Percentiles rank a stretch among this genome's conserved stretches.
Evolutionary conservation across 2,113 vertebrate species (phyloP).

Genomic region (Vulpes lagopus): DNA sequence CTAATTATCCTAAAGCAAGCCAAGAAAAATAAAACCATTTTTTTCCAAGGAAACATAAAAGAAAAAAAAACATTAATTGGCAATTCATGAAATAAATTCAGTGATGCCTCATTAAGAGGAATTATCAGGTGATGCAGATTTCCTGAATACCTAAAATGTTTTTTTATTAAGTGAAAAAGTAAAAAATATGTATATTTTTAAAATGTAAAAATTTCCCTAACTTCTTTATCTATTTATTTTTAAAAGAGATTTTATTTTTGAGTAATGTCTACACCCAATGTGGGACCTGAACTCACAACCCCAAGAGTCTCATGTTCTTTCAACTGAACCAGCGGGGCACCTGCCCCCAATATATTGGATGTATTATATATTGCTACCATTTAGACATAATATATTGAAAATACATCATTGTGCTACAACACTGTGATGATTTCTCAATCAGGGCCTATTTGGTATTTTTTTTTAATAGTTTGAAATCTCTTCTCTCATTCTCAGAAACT

Average conservation of each 20-base stretch:
- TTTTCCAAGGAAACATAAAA: background rate
- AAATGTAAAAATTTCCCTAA: background rate
- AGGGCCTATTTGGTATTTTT: background rate
- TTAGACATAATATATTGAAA: background rate
- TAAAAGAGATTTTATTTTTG: background rate
- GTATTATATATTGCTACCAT: background rate
- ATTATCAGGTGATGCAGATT: background rate
- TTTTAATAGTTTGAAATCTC: background rate
- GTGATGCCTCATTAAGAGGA: background rate
- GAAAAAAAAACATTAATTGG: conserved; percentile 18
- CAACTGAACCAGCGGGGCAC: background rate
- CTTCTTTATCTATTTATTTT: background rate
- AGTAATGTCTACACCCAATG: background rate
- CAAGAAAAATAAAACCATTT: conserved; percentile 28
- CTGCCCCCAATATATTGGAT: background rate
- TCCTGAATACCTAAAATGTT: background rate
- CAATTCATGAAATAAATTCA: conserved; percentile 33
- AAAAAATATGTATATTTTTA: background rate
- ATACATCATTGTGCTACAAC: background rate
- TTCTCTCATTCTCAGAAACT: background rate
- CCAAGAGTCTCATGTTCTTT: background rate
- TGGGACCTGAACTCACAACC: background rate
- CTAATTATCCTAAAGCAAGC: background rate
- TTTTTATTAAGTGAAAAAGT: background rate
- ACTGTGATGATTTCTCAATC: background rate